Conservation (phyloP, 2,888 invertebrate species). For the Rotaria sp. region DNA sequence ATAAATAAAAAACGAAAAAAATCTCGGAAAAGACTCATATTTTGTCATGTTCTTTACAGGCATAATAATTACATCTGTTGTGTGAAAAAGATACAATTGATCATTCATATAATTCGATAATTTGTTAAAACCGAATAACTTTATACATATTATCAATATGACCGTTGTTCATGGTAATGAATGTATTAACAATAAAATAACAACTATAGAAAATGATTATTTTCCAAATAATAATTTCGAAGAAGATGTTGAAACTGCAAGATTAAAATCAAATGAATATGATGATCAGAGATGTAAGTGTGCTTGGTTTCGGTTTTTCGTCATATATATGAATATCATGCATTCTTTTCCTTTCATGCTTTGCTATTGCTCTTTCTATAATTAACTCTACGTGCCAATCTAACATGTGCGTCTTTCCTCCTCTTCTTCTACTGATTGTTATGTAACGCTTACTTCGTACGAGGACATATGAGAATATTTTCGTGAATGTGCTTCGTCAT, state of each 20-base stretch:
- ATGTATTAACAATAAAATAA: neutral
- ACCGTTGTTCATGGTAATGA: neutral
- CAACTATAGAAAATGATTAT: neutral
- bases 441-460: neutral
- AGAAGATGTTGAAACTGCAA: neutral
- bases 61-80: no score
- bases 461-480: no score
- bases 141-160: neutral
- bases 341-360: neutral
- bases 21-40: neutral
- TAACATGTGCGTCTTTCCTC: neutral
- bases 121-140: no score
- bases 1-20: neutral
- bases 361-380: neutral
- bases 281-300: neutral
- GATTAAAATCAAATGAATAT: neutral
- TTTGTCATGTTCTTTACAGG: no score
- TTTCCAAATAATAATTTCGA: neutral
- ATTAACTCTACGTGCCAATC: neutral
- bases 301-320: neutral
- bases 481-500: no score
- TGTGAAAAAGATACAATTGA: no score
- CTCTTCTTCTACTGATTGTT: neutral
- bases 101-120: no score
- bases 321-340: neutral